phyloP scores from a whole-genome alignment of 2,797 vertebrate species.

The Dipus sagitta region DNA sequence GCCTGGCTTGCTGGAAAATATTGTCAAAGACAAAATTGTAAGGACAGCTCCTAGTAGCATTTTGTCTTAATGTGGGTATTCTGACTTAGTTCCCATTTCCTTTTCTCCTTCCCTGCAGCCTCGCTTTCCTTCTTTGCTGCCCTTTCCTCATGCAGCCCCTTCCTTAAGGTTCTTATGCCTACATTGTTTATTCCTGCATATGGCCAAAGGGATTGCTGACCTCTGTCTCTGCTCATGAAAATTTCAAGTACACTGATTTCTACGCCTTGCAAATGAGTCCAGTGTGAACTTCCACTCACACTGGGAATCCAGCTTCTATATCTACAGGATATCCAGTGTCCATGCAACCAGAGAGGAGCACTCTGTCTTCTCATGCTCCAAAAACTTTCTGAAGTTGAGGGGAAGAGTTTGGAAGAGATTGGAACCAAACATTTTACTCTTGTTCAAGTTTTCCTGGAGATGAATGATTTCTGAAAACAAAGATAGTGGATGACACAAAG shows the following conservation, averaged over 20 bases:
- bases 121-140: not conserved
- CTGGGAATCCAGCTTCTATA: not conserved
- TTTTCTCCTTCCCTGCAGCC: not conserved
- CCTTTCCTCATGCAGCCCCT: not conserved
- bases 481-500: not conserved
- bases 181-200: constrained; percentile 57
- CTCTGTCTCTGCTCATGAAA: constrained; percentile 60
- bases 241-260: constrained; percentile 69
- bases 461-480: not conserved
- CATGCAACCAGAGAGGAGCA: constrained; percentile 42
- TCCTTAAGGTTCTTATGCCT: not conserved
- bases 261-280: constrained; percentile 63
- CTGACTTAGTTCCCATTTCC: not conserved
- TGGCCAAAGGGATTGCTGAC: constrained; percentile 43
- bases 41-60: not conserved
- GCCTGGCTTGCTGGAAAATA: not conserved
- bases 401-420: constrained; percentile 1
- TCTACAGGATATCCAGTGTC: constrained; percentile 55
- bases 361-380: constrained; percentile 53
- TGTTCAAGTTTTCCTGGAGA: not conserved
- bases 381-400: constrained; percentile 6
- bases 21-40: not conserved
- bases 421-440: constrained; percentile 28
- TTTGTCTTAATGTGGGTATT: not conserved
- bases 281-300: constrained; percentile 32